Evolutionary conservation across 2,113 vertebrate species (phyloP), one percentile per base, ranked within the genome.

Genomic region (Stigmatopora argus): DNA sequence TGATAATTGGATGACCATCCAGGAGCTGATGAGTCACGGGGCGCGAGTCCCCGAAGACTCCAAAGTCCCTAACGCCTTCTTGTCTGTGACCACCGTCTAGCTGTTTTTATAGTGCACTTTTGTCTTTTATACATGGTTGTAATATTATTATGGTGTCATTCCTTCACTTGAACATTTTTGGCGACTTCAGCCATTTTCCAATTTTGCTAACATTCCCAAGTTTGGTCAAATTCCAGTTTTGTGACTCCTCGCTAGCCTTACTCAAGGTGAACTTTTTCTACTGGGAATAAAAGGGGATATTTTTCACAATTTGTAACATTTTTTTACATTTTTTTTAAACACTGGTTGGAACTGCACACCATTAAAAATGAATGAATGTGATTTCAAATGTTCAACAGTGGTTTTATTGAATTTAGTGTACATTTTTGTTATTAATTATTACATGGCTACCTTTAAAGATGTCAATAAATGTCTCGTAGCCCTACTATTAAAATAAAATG

Each of bases 1-100:
- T 74, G 96, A 98, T 88, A 98, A 96, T 89, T 98, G 96, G 96
- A 98, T 98, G 96, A 98, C 96, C 78, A 98, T 98, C 84, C 96
- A 98, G 90, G 96, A 98, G 89, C 89, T 98, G 75, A 97, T 98
- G 95, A 97, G 93, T 64, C 96, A 98, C 0, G 96, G 96, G 77
- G 94, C 94, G 66, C 93, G 94, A 80, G 94, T 94, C 60, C 95
- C 94, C 2, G 96, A 98, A 0, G 94, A 93, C 81, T 92, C 92
- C 1, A 92, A 90, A 86, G 92, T 96, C 55, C 94, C 94, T 76
- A 98, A 96, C 79, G 94, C 95, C 91, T 97, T 98, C 85, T 88
- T 98, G 80, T 98, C 96, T 18, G 96, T 98, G 85, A 98, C 96
- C 79, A 98, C 96, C 44, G 96, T 98, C 86, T 98, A 90, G 86